A percentile compares a stretch with the other conserved stretches of the same genome.
phyloP scores from a whole-genome alignment of 2,797 vertebrate species.

The Acropternis orthonyx region DNA sequence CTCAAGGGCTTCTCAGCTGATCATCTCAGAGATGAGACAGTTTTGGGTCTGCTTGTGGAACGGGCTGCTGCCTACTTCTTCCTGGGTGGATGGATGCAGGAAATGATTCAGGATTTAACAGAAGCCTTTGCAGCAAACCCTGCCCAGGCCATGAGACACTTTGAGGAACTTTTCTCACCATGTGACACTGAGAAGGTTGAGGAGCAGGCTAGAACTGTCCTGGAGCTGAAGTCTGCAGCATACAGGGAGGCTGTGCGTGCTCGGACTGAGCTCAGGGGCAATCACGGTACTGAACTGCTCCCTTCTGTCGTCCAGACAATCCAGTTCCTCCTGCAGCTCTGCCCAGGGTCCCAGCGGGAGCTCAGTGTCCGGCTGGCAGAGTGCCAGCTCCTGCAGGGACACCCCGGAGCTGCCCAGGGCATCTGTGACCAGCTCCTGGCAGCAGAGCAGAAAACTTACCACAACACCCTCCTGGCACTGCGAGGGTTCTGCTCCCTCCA shows the following conservation, averaged over 20 bases:
- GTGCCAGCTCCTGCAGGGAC: constrained; percentile 86
- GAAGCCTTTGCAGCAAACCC: constrained; percentile 83
- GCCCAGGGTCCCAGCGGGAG: constrained; percentile 77
- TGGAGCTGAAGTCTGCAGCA: constrained; percentile 78
- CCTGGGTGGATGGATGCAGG: constrained; percentile 70
- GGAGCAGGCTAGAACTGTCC: constrained; percentile 50
- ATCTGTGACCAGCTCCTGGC: constrained; percentile 86
- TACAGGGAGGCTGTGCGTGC: constrained; percentile 83
- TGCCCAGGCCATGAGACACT: constrained; percentile 72
- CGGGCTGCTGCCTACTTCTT: constrained; percentile 85
- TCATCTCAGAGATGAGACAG: constrained; percentile 50
- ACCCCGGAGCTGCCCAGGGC: constrained; percentile 76
- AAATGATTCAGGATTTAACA: constrained; percentile 81
- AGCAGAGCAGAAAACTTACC: constrained; percentile 78
- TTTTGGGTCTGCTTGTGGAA: constrained; percentile 76
- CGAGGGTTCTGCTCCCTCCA: constrained; percentile 88
- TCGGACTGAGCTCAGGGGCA: constrained; percentile 82
- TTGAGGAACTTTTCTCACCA: constrained; percentile 80
- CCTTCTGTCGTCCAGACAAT: constrained; percentile 79
- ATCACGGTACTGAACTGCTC: constrained; percentile 81
- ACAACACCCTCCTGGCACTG: constrained; percentile 86
- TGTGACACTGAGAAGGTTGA: constrained; percentile 54
- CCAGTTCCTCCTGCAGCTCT: constrained; percentile 83
- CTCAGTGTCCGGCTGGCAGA: constrained; percentile 86
- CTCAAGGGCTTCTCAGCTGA: constrained; percentile 29